Conservation (phyloP, 30 jellyfish, hydroid and myxozoan genomes). For the Aurelia aurita region DNA sequence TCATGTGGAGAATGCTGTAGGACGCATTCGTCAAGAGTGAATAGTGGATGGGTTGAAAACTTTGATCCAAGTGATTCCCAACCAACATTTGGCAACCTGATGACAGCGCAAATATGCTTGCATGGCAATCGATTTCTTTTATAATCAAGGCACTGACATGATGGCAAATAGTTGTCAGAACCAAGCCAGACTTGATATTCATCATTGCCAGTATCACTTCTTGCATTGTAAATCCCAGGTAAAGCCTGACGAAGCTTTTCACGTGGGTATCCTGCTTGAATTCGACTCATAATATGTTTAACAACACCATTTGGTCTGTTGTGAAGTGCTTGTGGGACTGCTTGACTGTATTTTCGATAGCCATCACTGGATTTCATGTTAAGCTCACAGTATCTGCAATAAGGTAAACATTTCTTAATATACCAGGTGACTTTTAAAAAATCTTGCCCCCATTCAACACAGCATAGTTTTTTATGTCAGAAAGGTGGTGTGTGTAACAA, state of each 20-base stretch:
- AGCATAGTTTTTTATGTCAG: background rate
- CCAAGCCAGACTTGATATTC: conserved; percentile 32
- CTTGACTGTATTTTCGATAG: conserved; percentile 7
- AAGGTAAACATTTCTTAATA: background rate
- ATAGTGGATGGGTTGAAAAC: conserved; percentile 22
- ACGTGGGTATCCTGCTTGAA: background rate
- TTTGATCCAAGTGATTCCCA: conserved; percentile 39
- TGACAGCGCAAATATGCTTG: conserved; percentile 48
- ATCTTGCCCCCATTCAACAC: background rate
- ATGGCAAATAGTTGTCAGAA: conserved; percentile 41
- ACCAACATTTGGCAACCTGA: conserved; percentile 18
- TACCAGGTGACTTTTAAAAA: too few species aligned
- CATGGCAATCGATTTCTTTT: conserved; percentile 19
- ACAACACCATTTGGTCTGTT: conserved; percentile 44
- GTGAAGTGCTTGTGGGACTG: conserved; percentile 29
- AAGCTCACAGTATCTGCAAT: conserved; percentile 34
- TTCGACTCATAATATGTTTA: conserved; percentile 19
- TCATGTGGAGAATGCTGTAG: too few species aligned
- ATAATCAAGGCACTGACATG: conserved; percentile 43
- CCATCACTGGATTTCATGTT: conserved; percentile 2
- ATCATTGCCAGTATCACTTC: conserved; percentile 8
- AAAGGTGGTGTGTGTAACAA: background rate
- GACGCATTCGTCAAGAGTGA: conserved; percentile 8
- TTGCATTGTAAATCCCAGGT: background rate
- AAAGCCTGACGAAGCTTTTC: background rate